Evolutionary conservation across 2,797 vertebrate species (phyloP), one percentile per base, ranked within the genome.

Genomic region (Lutra lutra): DNA sequence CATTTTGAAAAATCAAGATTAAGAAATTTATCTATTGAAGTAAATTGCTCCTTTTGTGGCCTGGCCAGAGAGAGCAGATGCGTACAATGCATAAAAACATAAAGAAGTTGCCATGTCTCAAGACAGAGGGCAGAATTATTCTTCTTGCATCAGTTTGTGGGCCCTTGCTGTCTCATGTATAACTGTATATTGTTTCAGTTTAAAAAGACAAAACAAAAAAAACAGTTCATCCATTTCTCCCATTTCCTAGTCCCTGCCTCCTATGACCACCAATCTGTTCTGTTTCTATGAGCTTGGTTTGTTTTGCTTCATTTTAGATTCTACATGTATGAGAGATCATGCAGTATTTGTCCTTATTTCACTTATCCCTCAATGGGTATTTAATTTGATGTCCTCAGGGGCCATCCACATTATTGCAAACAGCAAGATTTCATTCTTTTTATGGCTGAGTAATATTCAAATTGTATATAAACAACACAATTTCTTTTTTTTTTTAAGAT

Each of bases 1-100:
- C 48, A 91, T 78, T 97, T 91, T 89, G 58, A 97, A 83, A 91
- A 96, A 94, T 85, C 84, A 54, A 95, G 72, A 94, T 86, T 79
- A 86, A 86, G 68, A 91, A 91, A 92, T 83, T 29, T 75, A 95
- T 89, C 66, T 86, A 91, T 88, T 96, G 94, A 91, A 96, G 72
- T 91, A 35, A 93, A 89, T 82, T 73, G 77, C 48, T 95, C 48
- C 58, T 91, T 86, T 72, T 86, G 64, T 87, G 48, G 43, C 90
- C 90, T 91, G 68, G 72, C 68, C 56, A n/a, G 48, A 85, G 75
- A 94, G 75, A 56, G 68, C 62, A 86, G 66, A 80, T 5, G 15
- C 56, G 43, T 68, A 8, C 66, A 83, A 38, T 0, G 20, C 38
- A 43, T 9, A 60, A 78, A 93, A 90, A 70, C 10, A 40, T 6